A percentile compares a stretch with the other conserved stretches of the same genome.
phyloP scores from a whole-genome alignment of 2,797 vertebrate genomes.

The Prunella strophiata region DNA sequence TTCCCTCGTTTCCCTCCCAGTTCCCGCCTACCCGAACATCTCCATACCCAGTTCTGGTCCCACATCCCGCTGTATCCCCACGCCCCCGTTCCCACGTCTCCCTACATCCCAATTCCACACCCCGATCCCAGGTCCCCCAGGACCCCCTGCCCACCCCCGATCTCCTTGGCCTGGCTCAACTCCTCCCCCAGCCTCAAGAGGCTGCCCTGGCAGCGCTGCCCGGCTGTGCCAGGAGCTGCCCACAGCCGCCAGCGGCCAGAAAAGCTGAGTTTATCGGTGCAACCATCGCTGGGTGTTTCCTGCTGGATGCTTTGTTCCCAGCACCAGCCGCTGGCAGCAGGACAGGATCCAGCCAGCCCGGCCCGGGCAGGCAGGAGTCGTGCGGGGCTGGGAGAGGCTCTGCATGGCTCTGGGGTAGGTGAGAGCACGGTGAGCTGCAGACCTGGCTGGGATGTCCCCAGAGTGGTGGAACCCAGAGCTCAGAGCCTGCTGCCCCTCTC shows the following conservation, averaged over 20 bases:
- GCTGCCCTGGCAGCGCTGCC: background rate
- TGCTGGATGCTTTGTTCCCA: background rate
- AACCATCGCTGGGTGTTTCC: background rate
- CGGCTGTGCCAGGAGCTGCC: background rate
- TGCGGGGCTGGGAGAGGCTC: background rate
- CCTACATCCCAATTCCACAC: background rate
- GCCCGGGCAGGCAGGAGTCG: background rate
- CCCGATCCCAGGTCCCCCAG: no score
- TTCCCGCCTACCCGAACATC: background rate
- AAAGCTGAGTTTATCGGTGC: background rate
- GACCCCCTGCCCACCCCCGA: background rate
- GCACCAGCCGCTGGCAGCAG: background rate
- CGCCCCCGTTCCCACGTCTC: background rate
- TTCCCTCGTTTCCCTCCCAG: background rate
- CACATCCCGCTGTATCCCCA: background rate
- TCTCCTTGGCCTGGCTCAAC: background rate
- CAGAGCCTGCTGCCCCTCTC: background rate
- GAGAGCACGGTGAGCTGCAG: background rate
- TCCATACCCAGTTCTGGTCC: background rate
- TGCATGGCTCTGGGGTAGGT: fast-evolving
- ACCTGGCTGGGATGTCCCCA: background rate
- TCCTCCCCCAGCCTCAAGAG: background rate
- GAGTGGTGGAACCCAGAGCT: background rate
- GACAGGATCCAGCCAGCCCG: background rate
- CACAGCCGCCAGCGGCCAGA: background rate